Base-by-base conservation (phyloP, 2,888 invertebrate genomes). In the Ormyrus thymus region DNA sequence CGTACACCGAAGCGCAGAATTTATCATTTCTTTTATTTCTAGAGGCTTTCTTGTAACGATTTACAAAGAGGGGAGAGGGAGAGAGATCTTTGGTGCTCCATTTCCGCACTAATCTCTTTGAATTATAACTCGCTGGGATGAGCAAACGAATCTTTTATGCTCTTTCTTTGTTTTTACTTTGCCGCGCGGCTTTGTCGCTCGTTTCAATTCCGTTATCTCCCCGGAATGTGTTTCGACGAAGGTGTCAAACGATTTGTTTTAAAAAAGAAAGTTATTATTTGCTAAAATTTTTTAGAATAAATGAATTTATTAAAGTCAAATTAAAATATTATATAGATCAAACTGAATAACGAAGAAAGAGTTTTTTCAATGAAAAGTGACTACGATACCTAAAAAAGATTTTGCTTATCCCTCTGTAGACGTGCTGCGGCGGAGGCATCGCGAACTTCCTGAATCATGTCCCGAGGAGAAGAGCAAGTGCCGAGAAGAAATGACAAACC, bases 1-100 rank as follows among this genome's bases (percentile, higher is more conserved):
- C 29, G 29, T 45, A 13, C 53, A 45, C 29, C 29, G 29, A 29
- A 29, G 29, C 29, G 48, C 2, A 6, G 45, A 64, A 81, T 81
- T 81, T 81, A 81, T 81, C 73, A 73, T 81, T 78, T 81, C 78
- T 78, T 81, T 78, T 78, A 78, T 80, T 81, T 70, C 72, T 46
- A 76, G 59, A 70, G 73, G 70, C 65, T 80, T 77, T 77, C 75
- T 77, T 75, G 68, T 29, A 48, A 62, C 59, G 56, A 73, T 62
- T 78, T 15, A 61, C 55, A 15, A 46, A 66, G 61, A 59, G 61
- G 4, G 62, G 13, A 61, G 50, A 15, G 7, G 51, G 64, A 73
- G 76, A 74, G 74, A 74, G 75, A 77, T 80, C 73, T 74, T 75
- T 29, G 70, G 70, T 76, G 56, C 80, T 77, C 76, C 71, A 71